Conservation (phyloP, 1,140 invertebrate species). For the Euglossa dilemma region DNA sequence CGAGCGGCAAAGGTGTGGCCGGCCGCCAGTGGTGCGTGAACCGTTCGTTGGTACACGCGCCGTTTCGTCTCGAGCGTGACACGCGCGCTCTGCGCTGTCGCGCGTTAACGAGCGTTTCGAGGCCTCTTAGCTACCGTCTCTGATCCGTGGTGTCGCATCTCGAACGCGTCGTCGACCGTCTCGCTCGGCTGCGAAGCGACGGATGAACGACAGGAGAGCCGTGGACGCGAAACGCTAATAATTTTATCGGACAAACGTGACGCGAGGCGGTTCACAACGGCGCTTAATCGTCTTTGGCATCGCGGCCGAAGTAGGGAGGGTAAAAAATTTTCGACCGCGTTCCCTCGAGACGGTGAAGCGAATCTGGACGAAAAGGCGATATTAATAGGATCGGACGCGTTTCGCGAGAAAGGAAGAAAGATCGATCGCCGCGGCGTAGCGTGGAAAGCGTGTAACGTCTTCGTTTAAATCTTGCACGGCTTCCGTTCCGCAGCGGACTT, state of each 20-base stretch:
- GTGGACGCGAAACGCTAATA: conserved; percentile 17
- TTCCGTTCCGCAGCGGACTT: neutral
- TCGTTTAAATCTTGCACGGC: neutral
- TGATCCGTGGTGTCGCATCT: neutral
- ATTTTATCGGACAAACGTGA: neutral
- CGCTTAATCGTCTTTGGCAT: too few relatives aligned
- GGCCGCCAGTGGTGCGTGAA: conserved; percentile 18
- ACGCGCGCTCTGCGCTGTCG: conserved; percentile 18
- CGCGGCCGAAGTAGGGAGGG: too few relatives aligned
- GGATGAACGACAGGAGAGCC: neutral
- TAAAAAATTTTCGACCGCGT: too few relatives aligned
- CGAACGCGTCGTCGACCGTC: neutral
- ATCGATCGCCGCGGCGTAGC: neutral
- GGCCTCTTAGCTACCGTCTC: conserved; percentile 10
- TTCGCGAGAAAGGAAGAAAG: too few relatives aligned
- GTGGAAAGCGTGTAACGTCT: neutral
- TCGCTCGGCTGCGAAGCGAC: neutral
- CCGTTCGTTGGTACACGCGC: conserved; percentile 28
- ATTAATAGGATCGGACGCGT: too few relatives aligned
- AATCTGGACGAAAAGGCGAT: too few relatives aligned
- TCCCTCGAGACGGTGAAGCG: too few relatives aligned
- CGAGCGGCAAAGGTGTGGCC: conserved; percentile 51
- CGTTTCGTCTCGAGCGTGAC: conserved; percentile 22
- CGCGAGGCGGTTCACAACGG: neutral
- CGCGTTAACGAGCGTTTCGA: conserved; percentile 13